Evolutionary conservation across 2,888 invertebrate genomes (phyloP).

Genomic region (Zaprionus bogoriensis): DNA sequence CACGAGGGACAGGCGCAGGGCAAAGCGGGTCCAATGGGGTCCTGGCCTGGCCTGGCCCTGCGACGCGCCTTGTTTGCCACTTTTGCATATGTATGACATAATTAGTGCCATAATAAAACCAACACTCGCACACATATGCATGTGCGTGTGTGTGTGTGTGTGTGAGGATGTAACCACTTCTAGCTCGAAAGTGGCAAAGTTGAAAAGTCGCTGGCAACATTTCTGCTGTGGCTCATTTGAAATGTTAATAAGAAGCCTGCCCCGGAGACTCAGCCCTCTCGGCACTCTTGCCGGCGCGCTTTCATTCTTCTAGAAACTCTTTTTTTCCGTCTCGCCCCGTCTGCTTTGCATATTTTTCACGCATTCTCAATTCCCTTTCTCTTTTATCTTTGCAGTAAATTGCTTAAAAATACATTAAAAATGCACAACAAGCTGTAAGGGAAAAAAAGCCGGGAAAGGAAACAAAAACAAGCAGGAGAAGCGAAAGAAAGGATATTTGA

Average conservation of each 20-base stretch:
- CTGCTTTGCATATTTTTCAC: constrained; percentile 67
- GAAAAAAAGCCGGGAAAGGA: neutral
- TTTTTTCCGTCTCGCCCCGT: constrained; percentile 9
- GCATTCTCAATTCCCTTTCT: constrained; percentile 25
- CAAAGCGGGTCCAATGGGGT: no score
- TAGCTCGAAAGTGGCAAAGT: constrained; percentile 52
- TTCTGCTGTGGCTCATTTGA: constrained; percentile 57
- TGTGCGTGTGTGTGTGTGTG: constrained; percentile 1
- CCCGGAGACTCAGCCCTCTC: constrained; percentile 1
- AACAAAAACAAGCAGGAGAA: neutral
- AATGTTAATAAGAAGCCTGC: constrained; percentile 61
- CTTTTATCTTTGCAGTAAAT: constrained; percentile 59
- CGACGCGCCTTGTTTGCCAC: constrained; percentile 67
- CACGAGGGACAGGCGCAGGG: no score
- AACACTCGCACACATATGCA: constrained; percentile 23
- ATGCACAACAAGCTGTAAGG: constrained; percentile 55
- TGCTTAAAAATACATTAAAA: constrained; percentile 70
- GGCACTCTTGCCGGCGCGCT: neutral
- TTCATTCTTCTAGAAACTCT: neutral
- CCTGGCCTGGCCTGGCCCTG: neutral
- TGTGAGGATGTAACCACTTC: constrained; percentile 45
- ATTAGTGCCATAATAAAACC: constrained; percentile 71
- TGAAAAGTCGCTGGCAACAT: constrained; percentile 55
- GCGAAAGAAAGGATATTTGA: constrained; percentile 12
- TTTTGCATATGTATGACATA: constrained; percentile 77